Percentiles rank a stretch among this genome's conserved stretches.
These are phyloP conservation scores for Urosaurus nigricauda DNA, from an alignment of 2,797 vertebrate species.

Conservation along the genomic window DNA sequence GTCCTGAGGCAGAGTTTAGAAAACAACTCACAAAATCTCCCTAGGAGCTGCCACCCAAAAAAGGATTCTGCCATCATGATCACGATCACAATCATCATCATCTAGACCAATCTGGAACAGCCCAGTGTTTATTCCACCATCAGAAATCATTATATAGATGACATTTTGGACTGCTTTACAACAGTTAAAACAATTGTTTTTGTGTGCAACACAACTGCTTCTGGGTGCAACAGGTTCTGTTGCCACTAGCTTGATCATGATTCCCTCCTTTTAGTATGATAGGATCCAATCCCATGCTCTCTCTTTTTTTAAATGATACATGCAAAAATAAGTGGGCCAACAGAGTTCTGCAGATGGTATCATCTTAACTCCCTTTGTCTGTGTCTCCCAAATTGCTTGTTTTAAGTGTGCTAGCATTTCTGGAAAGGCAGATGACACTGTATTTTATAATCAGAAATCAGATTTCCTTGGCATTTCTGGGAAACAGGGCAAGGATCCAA, in stretches of 20 bases:
- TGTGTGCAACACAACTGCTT: neutral
- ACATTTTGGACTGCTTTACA: neutral
- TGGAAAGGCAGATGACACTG: slow-evolving; percentile 49
- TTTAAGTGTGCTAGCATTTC: slow-evolving; percentile 46
- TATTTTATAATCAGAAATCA: slow-evolving; percentile 47
- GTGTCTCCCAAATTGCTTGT: neutral
- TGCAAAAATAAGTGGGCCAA: slow-evolving; percentile 9
- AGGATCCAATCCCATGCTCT: slow-evolving; percentile 5
- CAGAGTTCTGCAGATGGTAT: neutral
- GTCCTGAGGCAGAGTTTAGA: no score
- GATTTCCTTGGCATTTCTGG: slow-evolving; percentile 30
- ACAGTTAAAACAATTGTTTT: neutral
- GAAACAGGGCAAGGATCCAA: slow-evolving; percentile 39
- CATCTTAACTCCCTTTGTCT: neutral
- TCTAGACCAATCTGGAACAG: no score
- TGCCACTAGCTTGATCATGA: neutral
- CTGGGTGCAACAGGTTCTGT: neutral
- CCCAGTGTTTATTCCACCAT: neutral
- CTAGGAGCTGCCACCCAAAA: no score
- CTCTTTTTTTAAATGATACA: neutral
- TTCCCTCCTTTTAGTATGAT: neutral
- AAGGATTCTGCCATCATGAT: no score
- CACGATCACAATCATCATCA: no score
- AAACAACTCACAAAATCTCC: no score
- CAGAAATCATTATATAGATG: neutral